Evolutionary conservation across 1,140 invertebrate genomes (phyloP).

Genomic region (Agrilus planipennis): DNA sequence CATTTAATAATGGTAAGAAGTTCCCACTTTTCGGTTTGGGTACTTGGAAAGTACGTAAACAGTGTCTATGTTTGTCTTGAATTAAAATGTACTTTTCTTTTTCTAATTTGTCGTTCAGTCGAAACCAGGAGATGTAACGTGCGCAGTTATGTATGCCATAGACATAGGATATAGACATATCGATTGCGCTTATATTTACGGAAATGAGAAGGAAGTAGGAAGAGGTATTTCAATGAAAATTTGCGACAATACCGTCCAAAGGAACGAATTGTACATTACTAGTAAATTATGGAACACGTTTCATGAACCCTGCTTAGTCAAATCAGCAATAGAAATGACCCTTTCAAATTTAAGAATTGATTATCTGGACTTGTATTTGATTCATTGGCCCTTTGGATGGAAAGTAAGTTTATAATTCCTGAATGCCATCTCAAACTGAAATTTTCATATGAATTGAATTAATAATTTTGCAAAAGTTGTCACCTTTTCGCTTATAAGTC

Average conservation of each 20-base stretch:
- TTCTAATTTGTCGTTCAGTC: too few species aligned
- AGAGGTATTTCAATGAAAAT: slow-evolving; percentile 62
- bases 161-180: slow-evolving; percentile 57
- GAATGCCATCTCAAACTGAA: slow-evolving; percentile 48
- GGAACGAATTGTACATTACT: slow-evolving; percentile 67
- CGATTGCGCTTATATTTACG: slow-evolving; percentile 59
- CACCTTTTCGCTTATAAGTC: slow-evolving; percentile 57
- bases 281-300: slow-evolving; percentile 53
- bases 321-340: slow-evolving; percentile 14
- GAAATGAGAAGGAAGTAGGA: slow-evolving; percentile 69
- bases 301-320: slow-evolving; percentile 36
- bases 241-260: slow-evolving; percentile 47
- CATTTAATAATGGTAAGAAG: background rate
- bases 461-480: slow-evolving; percentile 62
- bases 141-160: slow-evolving; percentile 48
- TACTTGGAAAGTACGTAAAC: slow-evolving; percentile 2
- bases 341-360: slow-evolving; percentile 37
- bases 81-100: background rate
- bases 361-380: slow-evolving; percentile 58
- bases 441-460: slow-evolving; percentile 49
- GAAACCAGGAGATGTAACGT: background rate
- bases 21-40: slow-evolving; percentile 4
- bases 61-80: background rate
- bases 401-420: slow-evolving; percentile 53
- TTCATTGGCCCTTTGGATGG: slow-evolving; percentile 42